These are phyloP conservation scores for Proterorhinus semilunaris DNA, from an alignment of 2,113 vertebrate species.

Conservation along the genomic window DNA sequence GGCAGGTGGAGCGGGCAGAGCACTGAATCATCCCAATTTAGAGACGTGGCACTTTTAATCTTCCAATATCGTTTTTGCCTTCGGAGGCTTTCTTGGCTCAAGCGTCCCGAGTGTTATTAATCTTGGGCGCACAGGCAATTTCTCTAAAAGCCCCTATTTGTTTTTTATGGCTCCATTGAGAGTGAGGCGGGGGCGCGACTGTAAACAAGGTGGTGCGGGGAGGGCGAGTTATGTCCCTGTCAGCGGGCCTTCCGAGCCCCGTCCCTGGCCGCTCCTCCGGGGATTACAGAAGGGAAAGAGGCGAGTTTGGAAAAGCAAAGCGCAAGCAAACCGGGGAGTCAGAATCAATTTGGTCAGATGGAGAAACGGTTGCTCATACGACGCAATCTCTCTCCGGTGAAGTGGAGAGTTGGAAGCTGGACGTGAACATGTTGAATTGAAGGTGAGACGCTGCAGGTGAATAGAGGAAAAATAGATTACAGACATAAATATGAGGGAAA, in stretches of 20 bases:
- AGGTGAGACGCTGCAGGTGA: no score
- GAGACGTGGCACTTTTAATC: constrained; percentile 75
- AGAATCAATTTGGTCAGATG: constrained; percentile 68
- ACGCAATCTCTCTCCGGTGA: constrained; percentile 50
- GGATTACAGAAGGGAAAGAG: constrained; percentile 62
- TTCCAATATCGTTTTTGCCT: constrained; percentile 70
- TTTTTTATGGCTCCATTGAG: constrained; percentile 79
- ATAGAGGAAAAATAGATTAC: no score
- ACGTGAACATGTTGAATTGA: no score
- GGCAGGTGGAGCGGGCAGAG: constrained; percentile 45
- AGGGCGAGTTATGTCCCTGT: constrained; percentile 73
- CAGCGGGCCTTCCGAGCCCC: constrained; percentile 57
- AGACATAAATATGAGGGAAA: no score
- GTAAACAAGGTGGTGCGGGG: constrained; percentile 73
- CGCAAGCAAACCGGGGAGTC: constrained; percentile 64
- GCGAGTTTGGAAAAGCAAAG: constrained; percentile 65
- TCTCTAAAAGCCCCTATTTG: constrained; percentile 81
- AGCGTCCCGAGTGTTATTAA: constrained; percentile 77
- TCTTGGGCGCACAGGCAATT: constrained; percentile 79
- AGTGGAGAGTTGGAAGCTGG: background rate
- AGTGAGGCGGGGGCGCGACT: constrained; percentile 61
- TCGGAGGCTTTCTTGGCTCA: constrained; percentile 65
- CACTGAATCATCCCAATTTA: constrained; percentile 78
- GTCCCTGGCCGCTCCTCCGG: constrained; percentile 36
- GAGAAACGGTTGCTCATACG: constrained; percentile 67